Conservation (phyloP, 2,888 invertebrate species). For the Parnassius mnemosyne region DNA sequence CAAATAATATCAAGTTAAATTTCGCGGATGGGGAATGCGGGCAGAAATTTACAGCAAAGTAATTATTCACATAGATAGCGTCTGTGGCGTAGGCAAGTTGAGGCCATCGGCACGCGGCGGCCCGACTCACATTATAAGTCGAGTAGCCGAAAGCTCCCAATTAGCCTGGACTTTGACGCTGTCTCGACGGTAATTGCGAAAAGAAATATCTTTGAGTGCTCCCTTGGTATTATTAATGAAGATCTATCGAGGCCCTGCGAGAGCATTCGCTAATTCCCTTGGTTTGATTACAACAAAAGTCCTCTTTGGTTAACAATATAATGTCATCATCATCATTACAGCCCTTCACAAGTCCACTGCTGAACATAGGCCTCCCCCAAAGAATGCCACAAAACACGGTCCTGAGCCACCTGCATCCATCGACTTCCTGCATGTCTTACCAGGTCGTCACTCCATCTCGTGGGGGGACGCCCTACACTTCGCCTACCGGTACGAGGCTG, state of each 20-base stretch:
- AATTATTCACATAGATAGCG: conserved; percentile 54
- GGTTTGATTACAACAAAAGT: conserved; percentile 4
- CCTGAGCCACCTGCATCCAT: no score
- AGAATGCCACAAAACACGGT: no score
- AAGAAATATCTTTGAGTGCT: conserved; percentile 68
- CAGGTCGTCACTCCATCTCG: no score
- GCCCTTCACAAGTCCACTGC: no score
- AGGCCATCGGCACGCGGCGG: conserved; percentile 37
- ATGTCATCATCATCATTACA: no score
- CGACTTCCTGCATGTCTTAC: no score
- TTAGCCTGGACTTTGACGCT: conserved; percentile 71
- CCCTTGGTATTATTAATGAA: conserved; percentile 59
- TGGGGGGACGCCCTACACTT: no score
- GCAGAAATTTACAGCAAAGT: conserved; percentile 44
- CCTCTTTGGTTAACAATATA: neutral
- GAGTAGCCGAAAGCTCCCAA: conserved; percentile 73
- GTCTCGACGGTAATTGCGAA: conserved; percentile 62
- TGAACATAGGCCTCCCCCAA: no score
- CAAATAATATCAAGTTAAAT: conserved; percentile 40
- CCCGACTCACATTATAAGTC: conserved; percentile 61
- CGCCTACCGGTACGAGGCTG: no score
- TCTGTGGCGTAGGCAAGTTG: conserved; percentile 45
- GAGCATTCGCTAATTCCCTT: conserved; percentile 25
- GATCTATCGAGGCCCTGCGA: conserved; percentile 33
- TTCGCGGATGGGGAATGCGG: conserved; percentile 46